Evolutionary conservation across 2,888 invertebrate species (phyloP), one percentile per base, ranked within the genome.

Genomic region (Stenichneumon culpator): DNA sequence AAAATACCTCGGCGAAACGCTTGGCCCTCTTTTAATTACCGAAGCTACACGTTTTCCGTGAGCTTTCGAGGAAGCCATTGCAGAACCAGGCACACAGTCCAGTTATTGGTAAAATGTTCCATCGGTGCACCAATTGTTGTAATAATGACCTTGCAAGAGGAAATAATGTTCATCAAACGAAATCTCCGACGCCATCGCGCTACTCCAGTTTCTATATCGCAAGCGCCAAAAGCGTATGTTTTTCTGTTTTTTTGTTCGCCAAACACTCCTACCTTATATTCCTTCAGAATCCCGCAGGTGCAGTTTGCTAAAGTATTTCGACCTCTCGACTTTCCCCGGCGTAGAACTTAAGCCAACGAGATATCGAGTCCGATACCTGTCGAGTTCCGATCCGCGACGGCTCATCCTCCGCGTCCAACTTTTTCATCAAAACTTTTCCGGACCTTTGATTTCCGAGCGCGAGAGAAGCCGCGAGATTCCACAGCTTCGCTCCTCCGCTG

Each of bases 361-460:
- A 50, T 65, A 67, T 39, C 63, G 25, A 50, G 75, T 63, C 28
- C 75, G 65, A 47, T 52, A 60, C 54, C 68, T 73, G 60, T 82
- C 79, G 86, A 86, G 86, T 87, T 87, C 82, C 50, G 32, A 65
- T 57, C 50, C 68, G 44, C 68, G 19, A 28, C 70, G 54, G 67
- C 73, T 52, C 22, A 47, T 72, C 11, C 52, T 25, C 50, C 32
- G 25, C 22, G 60, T 78, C 36, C 39, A 91, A 91, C 91, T 90
- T 91, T 91, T 92, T 90, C 90, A 91, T 91, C 91, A 91, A 91
- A 91, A 91, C 88, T 92, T 92, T 89, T 73, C 82, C 87, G 80
- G 86, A 88, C 88, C 88, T 87, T 86, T 86, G 88, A 88, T 88
- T 90, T 83, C 85, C 78, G 83, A 78, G 80, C 79, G 81, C 74